phyloP scores from a whole-genome alignment of 2,888 invertebrate species.

The Diabrotica balteata region DNA sequence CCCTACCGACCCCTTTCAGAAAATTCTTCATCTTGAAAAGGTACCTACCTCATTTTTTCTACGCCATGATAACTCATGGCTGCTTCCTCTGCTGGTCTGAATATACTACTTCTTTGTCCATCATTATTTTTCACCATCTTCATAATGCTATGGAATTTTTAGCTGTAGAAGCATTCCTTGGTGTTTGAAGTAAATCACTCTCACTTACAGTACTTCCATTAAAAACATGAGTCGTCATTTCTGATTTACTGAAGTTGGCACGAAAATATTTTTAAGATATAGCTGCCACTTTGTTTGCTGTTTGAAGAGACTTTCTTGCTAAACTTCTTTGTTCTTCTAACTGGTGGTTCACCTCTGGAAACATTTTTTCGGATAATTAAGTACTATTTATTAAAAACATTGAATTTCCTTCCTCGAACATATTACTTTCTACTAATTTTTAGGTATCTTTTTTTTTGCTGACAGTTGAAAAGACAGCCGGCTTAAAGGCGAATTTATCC shows the following conservation, averaged over 20 bases:
- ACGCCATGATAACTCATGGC: slow-evolving; percentile 58
- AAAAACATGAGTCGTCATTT: slow-evolving; percentile 24
- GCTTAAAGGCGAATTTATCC: slow-evolving; percentile 37
- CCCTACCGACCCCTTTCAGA: slow-evolving; percentile 54
- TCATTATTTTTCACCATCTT: slow-evolving; percentile 33
- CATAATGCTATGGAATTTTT: slow-evolving; percentile 43
- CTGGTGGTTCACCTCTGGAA: slow-evolving; percentile 27
- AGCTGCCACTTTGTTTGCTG: slow-evolving; percentile 40
- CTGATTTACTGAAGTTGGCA: slow-evolving; percentile 36
- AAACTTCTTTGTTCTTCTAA: slow-evolving; percentile 44
- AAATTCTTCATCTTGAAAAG: slow-evolving; percentile 37
- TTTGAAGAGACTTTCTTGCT: slow-evolving; percentile 45
- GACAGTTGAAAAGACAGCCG: slow-evolving; percentile 60
- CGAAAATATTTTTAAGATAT: slow-evolving; percentile 50
- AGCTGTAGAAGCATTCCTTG: slow-evolving; percentile 50
- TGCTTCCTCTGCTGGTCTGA: slow-evolving; percentile 55
- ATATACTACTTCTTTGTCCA: slow-evolving; percentile 42
- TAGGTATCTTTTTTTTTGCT: slow-evolving; percentile 48
- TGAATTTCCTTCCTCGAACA: slow-evolving; percentile 33
- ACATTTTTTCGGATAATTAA: slow-evolving; percentile 21
- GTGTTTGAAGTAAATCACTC: slow-evolving; percentile 48
- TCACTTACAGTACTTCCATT: slow-evolving; percentile 53
- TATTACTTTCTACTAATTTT: slow-evolving; percentile 16
- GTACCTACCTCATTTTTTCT: slow-evolving; percentile 51
- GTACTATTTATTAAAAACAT: slow-evolving; percentile 25